phyloP scores from a whole-genome alignment of 2,797 vertebrate species.

The Varecia variegata region DNA sequence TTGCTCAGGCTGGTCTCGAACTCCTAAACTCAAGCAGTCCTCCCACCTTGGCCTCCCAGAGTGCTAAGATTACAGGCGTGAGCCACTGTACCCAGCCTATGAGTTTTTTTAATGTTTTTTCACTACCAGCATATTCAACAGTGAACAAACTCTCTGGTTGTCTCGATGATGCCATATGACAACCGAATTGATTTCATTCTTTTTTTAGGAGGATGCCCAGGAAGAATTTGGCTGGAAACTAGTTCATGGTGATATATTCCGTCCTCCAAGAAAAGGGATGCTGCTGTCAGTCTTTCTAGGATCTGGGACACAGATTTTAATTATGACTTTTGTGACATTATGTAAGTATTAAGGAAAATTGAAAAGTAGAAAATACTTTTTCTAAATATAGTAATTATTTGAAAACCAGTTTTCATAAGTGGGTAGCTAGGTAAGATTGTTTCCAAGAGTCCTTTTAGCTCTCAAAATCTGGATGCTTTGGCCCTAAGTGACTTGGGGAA shows the following conservation, averaged over 20 bases:
- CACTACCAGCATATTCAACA: neutral
- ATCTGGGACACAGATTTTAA: constrained; percentile 95
- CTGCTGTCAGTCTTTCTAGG: constrained; percentile 94
- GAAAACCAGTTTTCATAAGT: constrained; percentile 44
- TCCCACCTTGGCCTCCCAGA: no score
- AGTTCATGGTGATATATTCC: constrained; percentile 93
- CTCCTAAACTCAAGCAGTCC: no score
- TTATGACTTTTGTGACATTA: constrained; percentile 96
- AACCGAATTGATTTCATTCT: neutral
- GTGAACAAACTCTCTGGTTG: neutral
- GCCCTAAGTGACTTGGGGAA: neutral
- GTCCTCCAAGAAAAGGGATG: constrained; percentile 95
- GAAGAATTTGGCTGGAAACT: constrained; percentile 96
- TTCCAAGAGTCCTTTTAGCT: neutral
- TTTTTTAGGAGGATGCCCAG: constrained; percentile 94
- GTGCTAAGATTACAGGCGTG: no score
- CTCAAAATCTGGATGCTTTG: neutral
- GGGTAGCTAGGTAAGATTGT: neutral
- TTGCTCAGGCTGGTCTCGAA: no score
- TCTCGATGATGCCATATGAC: neutral
- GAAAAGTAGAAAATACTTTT: constrained; percentile 42
- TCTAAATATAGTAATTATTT: constrained; percentile 2
- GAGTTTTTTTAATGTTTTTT: neutral
- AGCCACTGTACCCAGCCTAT: no score
- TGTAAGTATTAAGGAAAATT: constrained; percentile 82